These are phyloP conservation scores for Podilymbus podiceps DNA, from an alignment of 2,113 vertebrate genomes.

Conservation along the genomic window DNA sequence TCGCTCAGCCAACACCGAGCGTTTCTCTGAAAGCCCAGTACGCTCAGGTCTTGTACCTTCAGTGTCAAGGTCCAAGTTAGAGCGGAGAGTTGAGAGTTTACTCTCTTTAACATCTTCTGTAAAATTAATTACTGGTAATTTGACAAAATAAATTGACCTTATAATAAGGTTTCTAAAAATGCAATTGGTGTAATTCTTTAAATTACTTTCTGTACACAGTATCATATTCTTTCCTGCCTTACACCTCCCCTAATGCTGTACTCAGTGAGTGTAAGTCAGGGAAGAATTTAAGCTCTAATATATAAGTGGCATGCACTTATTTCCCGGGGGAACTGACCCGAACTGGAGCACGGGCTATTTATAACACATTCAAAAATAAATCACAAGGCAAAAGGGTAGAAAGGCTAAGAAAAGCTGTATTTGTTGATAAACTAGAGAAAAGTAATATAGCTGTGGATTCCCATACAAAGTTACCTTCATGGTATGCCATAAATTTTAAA, in stretches of 20 bases:
- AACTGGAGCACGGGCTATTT: background rate
- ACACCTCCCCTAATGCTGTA: background rate
- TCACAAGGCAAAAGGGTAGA: background rate
- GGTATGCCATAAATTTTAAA: background rate
- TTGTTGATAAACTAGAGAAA: background rate
- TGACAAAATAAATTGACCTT: background rate
- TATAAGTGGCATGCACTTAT: background rate
- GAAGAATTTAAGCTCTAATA: background rate
- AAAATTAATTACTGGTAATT: background rate
- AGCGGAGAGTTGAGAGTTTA: background rate
- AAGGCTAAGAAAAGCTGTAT: background rate
- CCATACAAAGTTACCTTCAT: background rate
- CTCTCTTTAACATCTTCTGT: background rate
- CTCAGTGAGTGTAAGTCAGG: background rate
- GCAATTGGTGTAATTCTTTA: background rate
- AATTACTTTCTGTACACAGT: background rate
- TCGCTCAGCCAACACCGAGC: background rate
- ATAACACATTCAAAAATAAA: constrained; percentile 20
- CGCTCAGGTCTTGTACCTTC: accelerated
- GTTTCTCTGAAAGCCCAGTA: background rate
- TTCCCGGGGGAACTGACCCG: background rate
- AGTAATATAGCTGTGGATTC: background rate
- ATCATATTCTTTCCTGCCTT: background rate
- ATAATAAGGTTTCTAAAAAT: background rate
- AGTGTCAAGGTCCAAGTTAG: background rate